Evolutionary conservation across 2,888 invertebrate genomes (phyloP).

Genomic region (Julus scandinavius): DNA sequence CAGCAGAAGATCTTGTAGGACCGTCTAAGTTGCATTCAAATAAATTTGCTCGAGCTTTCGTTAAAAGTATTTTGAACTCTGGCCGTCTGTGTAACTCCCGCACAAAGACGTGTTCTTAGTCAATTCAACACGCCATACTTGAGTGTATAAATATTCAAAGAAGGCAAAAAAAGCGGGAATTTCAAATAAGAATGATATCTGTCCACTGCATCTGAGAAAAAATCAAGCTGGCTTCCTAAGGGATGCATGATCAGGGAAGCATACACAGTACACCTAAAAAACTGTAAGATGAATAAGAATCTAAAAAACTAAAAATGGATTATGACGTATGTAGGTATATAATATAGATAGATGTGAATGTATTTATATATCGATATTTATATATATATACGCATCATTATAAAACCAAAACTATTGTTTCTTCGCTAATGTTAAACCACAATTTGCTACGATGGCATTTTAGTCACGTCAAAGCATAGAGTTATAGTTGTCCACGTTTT

Average conservation of each 20-base stretch:
- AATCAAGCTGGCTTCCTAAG: not conserved
- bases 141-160: not conserved
- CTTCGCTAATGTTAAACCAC: not conserved
- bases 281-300: constrained; percentile 38
- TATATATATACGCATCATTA: constrained; percentile 16
- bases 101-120: not conserved
- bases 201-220: not conserved
- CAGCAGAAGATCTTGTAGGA: not conserved
- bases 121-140: not conserved
- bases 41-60: not conserved
- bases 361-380: constrained; percentile 12
- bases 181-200: not conserved
- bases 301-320: not conserved
- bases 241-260: not conserved
- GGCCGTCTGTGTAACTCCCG: not conserved
- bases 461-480: constrained; percentile 37
- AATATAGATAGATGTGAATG: constrained; percentile 31
- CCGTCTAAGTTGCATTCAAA: not conserved
- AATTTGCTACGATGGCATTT: constrained; percentile 3
- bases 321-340: constrained; percentile 46
- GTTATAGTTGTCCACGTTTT: not conserved
- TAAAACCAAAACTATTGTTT: constrained; percentile 41
- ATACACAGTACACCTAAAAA: not conserved
- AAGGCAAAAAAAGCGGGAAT: not conserved
- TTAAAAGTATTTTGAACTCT: not conserved